Evolutionary conservation across 2,113 vertebrate species (phyloP).

Genomic region (Etheostoma spectabile): DNA sequence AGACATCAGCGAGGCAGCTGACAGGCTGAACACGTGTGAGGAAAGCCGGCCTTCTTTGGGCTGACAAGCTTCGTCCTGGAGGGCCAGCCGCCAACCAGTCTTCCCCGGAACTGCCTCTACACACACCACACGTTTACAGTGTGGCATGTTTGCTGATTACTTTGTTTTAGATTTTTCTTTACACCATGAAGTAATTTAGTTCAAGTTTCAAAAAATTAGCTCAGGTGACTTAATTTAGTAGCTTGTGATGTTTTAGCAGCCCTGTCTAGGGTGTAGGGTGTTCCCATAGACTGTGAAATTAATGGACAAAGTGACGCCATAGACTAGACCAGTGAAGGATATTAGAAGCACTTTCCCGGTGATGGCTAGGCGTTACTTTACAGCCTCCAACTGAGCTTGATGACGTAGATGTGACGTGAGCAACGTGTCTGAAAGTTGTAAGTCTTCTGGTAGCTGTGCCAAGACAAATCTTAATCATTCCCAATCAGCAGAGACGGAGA

Average conservation of each 20-base stretch:
- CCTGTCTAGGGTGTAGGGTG: not conserved
- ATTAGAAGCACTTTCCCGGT: too few relatives aligned
- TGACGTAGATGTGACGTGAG: too few relatives aligned
- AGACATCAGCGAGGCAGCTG: constrained; percentile 63
- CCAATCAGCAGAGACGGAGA: too few relatives aligned
- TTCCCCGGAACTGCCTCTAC: not conserved
- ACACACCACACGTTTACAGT: not conserved
- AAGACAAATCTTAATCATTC: too few relatives aligned
- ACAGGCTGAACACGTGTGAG: constrained; percentile 48
- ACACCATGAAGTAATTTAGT: not conserved
- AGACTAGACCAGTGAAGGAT: too few relatives aligned
- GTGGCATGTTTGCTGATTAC: not conserved
- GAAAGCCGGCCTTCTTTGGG: constrained; percentile 16
- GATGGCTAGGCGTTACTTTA: too few relatives aligned
- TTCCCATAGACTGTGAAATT: too few relatives aligned
- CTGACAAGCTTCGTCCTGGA: constrained; percentile 14
- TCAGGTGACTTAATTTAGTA: not conserved
- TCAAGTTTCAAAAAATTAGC: not conserved
- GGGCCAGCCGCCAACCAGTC: not conserved
- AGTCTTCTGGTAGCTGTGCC: too few relatives aligned
- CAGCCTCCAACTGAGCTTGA: too few relatives aligned
- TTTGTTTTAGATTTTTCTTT: not conserved
- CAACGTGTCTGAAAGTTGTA: too few relatives aligned
- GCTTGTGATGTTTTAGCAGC: not conserved
- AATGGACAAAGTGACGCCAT: too few relatives aligned